These are phyloP conservation scores for Zaprionus bogoriensis DNA, from an alignment of 2,888 invertebrate genomes.

Conservation along the genomic window DNA sequence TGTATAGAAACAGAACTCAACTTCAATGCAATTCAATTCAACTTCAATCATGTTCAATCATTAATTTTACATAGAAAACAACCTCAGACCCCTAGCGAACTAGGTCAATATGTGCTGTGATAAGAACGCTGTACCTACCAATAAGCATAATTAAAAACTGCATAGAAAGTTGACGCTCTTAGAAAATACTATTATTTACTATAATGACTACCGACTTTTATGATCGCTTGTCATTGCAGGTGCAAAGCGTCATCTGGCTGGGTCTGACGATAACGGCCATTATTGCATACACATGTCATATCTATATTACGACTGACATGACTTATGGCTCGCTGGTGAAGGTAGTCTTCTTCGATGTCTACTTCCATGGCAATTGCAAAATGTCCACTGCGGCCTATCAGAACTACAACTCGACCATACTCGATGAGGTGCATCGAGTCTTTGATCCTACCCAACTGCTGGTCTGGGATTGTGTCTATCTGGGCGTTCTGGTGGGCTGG, in stretches of 20 bases:
- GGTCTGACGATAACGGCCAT: constrained; percentile 81
- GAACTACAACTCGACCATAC: constrained; percentile 40
- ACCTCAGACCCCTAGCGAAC: too few species aligned
- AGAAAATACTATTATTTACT: too few species aligned
- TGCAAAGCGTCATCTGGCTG: constrained; percentile 82
- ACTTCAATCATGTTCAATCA: too few species aligned
- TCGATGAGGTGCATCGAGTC: constrained; percentile 60
- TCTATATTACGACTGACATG: constrained; percentile 58
- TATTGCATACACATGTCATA: constrained; percentile 78
- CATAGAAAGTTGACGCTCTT: too few species aligned
- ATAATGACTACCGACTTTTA: too few species aligned
- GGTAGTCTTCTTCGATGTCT: constrained; percentile 79
- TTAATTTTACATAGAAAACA: too few species aligned
- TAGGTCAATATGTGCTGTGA: too few species aligned
- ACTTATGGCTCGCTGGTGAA: constrained; percentile 69
- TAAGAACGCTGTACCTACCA: too few species aligned
- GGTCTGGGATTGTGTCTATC: constrained; percentile 80
- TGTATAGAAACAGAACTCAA: too few species aligned
- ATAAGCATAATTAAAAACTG: too few species aligned
- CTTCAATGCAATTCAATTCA: too few species aligned
- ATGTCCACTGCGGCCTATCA: constrained; percentile 60
- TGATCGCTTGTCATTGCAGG: constrained; percentile 57
- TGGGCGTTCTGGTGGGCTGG: constrained; percentile 79
- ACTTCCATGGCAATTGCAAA: constrained; percentile 76
- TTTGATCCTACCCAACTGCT: constrained; percentile 73